These are phyloP conservation scores for Brachypalpus laphriformis DNA, from an alignment of 2,888 invertebrate species.

Conservation along the genomic window DNA sequence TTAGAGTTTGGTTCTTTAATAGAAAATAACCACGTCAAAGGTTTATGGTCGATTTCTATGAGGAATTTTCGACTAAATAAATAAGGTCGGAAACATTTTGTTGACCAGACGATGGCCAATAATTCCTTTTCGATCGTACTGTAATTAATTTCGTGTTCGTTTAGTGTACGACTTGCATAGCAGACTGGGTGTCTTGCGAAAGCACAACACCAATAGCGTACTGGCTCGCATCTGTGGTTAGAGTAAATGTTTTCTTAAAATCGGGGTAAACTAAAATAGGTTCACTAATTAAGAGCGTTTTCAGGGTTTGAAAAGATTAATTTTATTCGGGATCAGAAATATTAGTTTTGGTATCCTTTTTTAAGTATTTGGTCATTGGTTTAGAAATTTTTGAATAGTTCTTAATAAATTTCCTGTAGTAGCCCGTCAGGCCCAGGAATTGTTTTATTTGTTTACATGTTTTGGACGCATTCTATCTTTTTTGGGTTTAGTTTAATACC, in stretches of 20 bases:
- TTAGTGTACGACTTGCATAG: too few species aligned
- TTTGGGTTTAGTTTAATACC: too few species aligned
- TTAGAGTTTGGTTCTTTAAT: constrained; percentile 76
- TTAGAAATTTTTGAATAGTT: not conserved
- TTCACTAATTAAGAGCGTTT: not conserved
- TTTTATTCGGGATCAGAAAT: not conserved
- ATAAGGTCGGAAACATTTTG: constrained; percentile 76
- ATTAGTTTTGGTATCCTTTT: not conserved
- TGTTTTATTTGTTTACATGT: not conserved
- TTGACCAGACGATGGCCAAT: too few species aligned
- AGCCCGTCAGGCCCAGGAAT: not conserved
- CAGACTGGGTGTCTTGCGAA: too few species aligned
- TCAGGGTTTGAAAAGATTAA: constrained; percentile 13
- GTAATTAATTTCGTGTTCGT: too few species aligned
- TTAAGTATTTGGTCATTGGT: too few species aligned
- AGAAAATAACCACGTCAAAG: constrained; percentile 75
- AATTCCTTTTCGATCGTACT: too few species aligned
- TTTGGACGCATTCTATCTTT: not conserved
- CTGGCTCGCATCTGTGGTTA: not conserved
- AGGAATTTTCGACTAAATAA: constrained; percentile 76
- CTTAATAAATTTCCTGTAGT: too few species aligned
- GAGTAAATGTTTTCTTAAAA: not conserved
- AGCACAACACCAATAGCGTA: not conserved
- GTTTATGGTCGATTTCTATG: constrained; percentile 77
- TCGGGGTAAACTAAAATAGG: constrained; percentile 18